Evolutionary conservation across 2,113 vertebrate genomes (phyloP), one percentile per base, ranked within the genome.

Genomic region (Pteronura brasiliensis): DNA sequence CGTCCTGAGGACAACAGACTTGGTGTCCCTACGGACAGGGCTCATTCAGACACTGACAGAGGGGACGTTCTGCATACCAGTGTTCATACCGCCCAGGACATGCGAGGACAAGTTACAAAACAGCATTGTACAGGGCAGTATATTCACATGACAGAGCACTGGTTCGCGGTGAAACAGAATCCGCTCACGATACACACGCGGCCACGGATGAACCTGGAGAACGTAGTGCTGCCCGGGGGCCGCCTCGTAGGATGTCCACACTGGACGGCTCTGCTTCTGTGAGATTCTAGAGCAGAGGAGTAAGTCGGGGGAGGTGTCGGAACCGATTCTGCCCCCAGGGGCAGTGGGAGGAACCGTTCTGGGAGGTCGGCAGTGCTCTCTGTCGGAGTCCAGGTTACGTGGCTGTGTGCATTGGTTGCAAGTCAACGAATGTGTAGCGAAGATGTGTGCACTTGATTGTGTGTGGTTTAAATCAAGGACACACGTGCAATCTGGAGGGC

Each of bases 371-470:
- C 2, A 6, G n/a, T 23, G 25, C 57, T 65, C 34, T 27, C 44
- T 52, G 7, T 9, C 10, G 44, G 44, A 17, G 21, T 44, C 23
- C 12, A 21, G 71, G 55, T 79, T 61, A 7, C 39, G 3, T 0
- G 3, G 29, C 39, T 6, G 31, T 23, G 4, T 31, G 74, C 34
- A 21, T 36, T 39, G 52, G 59, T 90, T 34, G 52, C 2, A 39
- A 15, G 25, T 18, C 17, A 0, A 0, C 8, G 25, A 39, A 18
- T 0, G 34, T 23, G 27, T n/a, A 31, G 10, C 20, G 31, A 36
- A 65, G 72, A 65, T 21, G 42, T 49, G 42, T 36, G 42, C 57
- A 29, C 44, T 18, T 39, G 42, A 3, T 21, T 14, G 7, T 10
- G 29, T 67, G 88, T 39, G n/a, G 47, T 31, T 52, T 49, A 65